phyloP scores from a whole-genome alignment of 2,888 invertebrate genomes.

The Cistogaster globosa region DNA sequence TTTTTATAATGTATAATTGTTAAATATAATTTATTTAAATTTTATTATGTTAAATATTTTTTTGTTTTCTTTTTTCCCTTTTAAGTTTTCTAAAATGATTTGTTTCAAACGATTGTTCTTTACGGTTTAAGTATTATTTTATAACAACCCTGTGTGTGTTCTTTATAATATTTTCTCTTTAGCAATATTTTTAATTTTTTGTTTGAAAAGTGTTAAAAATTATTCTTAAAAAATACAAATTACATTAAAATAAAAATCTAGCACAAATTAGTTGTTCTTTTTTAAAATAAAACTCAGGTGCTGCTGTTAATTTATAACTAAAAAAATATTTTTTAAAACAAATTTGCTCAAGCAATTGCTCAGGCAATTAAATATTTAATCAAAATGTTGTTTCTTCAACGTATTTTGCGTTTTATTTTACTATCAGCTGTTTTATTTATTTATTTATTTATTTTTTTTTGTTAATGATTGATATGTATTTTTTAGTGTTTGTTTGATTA shows the following conservation, averaged over 20 bases:
- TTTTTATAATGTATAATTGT: slow-evolving; percentile 70
- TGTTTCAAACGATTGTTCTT: slow-evolving; percentile 74
- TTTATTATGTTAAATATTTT: slow-evolving; percentile 48
- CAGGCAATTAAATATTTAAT: background rate
- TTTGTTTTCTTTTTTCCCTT: slow-evolving; percentile 6
- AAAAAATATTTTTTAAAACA: slow-evolving; percentile 6
- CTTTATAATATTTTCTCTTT: slow-evolving; percentile 32
- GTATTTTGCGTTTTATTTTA: slow-evolving; percentile 20
- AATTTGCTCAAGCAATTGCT: slow-evolving; percentile 8
- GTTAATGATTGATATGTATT: slow-evolving; percentile 60
- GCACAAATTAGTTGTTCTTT: slow-evolving; percentile 63
- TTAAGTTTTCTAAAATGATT: slow-evolving; percentile 68
- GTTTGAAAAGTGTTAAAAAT: background rate
- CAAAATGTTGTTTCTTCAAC: slow-evolving; percentile 20
- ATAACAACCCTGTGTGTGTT: slow-evolving; percentile 72
- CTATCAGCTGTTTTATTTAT: slow-evolving; percentile 33
- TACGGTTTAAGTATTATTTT: slow-evolving; percentile 70
- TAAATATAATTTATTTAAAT: slow-evolving; percentile 65
- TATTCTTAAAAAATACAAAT: background rate
- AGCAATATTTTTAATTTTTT: background rate
- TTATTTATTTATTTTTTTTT: slow-evolving; percentile 36
- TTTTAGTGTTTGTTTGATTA: slow-evolving; percentile 25
- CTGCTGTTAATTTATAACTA: slow-evolving; percentile 55
- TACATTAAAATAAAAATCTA: slow-evolving; percentile 5
- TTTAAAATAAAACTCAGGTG: slow-evolving; percentile 68